Evolutionary conservation across 2,888 invertebrate species (phyloP), one percentile per base, ranked within the genome.

Genomic region (Amphipoea lucens): DNA sequence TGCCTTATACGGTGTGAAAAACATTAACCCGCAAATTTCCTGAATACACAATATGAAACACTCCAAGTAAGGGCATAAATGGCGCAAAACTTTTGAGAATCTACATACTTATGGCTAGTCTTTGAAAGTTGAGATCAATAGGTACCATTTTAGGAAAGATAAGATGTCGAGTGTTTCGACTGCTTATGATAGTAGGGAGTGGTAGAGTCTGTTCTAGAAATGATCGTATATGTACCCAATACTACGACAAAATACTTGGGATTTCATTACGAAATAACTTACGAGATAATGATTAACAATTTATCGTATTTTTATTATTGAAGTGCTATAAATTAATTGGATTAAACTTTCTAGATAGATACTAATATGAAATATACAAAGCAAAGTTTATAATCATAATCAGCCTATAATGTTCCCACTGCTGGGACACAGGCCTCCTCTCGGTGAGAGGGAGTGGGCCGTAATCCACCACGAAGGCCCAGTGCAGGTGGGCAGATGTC

Each of bases 121-220:
- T 78, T 51, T 66, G 57, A 66, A 60, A 82, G 29, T 66, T 76
- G 23, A 23, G 14, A 42, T 76, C 23, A 60, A 66, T 76, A 29
- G 29, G 29, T 29, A 66, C 29, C 17, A 23, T 76, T 57, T 82
- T 75, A 60, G 65, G 76, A 66, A 66, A 57, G 12, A 65, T 74
- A 36, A 29, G 6, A 54, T 57, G 17, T 57, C 45, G 23, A 48
- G 45, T 82, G 36, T 65, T 36, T 5, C 29, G n/a, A n/a, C 14
- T 54, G 36, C 7, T 42, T 36, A 6, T 36, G 20, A 54, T n/a
- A 36, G 12, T 54, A 81, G 0, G 6, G 20, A 54, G 6, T 11
- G 20, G 14, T 20, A 5, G 20, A 45, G 20, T 45, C 2, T 5
- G 11, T 3, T 54, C 29, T 74, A 14, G 17, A 40, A 65, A 42